Base-by-base conservation (phyloP, 2,113 vertebrate genomes). In the Serinus canaria region DNA sequence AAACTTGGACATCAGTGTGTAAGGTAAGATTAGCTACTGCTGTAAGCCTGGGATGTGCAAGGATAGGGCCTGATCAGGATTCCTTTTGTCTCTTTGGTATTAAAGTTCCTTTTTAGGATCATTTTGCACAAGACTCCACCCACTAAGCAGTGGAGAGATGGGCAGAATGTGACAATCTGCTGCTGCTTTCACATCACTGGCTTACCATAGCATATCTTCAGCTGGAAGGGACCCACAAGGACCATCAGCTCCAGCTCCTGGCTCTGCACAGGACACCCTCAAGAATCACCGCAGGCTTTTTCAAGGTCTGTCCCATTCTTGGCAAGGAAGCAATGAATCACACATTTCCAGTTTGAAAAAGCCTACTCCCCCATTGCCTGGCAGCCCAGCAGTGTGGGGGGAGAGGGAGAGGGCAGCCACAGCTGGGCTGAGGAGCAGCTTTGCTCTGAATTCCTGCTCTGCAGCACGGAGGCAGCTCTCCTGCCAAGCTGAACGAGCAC, bases 381-480 rank as follows among this genome's bases (percentile, higher is more conserved):
- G 69, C 52, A 85, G 41, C 59, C 76, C 83, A 33, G n/a, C 53
- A 86, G 69, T 10, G 47, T 4, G 27, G 62, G 49, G 28, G 43
- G 68, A 83, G n/a, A 90, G 25, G 59, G 62, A 89, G 43, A 93
- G 41, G 62, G 41, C 15, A 83, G 55, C 21, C 87, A 87, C 92
- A 94, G 89, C 90, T 95, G 92, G 92, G 76, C 68, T 89, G 85
- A 49, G 62, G 60, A 93, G 79, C 64, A 78, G 90, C 83, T 92
- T 82, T 35, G 43, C 55, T 50, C 39, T 21, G 15, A 58, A 55
- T 50, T 46, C 50, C 64, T 77, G 83, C 86, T 31, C 53, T 39
- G 83, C 64, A 89, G 58, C 77, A 59, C 4, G 25, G 49, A 86
- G 69, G 62, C 94, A 94, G 90, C 92, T 92, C 89, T 50, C 92